Conservation (phyloP, 2,113 vertebrate species). For the Lophochroa leadbeateri region DNA sequence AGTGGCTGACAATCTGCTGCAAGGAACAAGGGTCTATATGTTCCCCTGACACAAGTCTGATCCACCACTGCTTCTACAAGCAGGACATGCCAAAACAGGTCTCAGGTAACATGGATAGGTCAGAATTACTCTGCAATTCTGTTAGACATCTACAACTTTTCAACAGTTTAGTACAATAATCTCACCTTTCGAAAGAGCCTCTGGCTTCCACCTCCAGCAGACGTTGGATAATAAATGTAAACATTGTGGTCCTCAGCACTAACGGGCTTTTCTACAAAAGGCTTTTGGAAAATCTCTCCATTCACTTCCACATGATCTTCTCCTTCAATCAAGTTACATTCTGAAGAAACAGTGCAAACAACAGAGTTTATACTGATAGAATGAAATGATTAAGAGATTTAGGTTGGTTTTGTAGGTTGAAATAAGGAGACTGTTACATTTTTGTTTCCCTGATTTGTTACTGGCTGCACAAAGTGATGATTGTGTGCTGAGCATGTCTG, state of each 20-base stretch:
- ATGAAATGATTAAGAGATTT: background rate
- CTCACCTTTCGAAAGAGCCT: conserved; percentile 89
- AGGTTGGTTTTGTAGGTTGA: background rate
- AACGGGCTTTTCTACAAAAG: conserved; percentile 91
- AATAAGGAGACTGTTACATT: background rate
- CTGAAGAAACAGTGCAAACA: conserved; percentile 60
- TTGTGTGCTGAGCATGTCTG: background rate
- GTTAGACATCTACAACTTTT: background rate
- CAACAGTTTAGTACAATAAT: background rate
- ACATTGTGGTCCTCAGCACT: conserved; percentile 93
- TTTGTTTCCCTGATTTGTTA: background rate
- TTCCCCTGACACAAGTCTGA: background rate
- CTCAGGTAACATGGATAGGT: background rate
- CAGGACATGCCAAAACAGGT: background rate
- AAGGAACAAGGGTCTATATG: background rate
- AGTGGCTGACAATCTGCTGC: background rate
- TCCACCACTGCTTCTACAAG: background rate
- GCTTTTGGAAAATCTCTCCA: conserved; percentile 90
- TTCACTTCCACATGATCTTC: conserved; percentile 93
- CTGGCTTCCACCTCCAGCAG: conserved; percentile 89
- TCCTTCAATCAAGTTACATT: conserved; percentile 89
- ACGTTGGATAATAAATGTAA: conserved; percentile 93
- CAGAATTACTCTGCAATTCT: background rate
- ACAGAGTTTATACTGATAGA: background rate
- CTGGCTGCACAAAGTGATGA: background rate